These are phyloP conservation scores for Mobula birostris DNA, from an alignment of 2,113 vertebrate genomes.

Conservation along the genomic window DNA sequence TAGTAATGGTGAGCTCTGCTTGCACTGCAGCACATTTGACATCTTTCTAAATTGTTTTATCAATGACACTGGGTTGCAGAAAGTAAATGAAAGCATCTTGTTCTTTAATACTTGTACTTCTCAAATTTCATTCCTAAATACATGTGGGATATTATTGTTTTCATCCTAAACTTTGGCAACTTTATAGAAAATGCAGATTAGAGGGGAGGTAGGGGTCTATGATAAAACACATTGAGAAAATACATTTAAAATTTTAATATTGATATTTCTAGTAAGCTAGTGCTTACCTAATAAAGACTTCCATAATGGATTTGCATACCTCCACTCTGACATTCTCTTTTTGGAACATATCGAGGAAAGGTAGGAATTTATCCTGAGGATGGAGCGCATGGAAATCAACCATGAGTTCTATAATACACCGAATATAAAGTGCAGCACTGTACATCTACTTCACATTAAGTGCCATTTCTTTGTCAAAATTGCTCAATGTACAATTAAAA, in stretches of 20 bases:
- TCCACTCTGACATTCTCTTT: slow-evolving; percentile 92
- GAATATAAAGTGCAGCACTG: background rate
- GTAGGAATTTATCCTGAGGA: slow-evolving; percentile 87
- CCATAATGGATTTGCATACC: slow-evolving; percentile 92
- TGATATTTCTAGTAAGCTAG: background rate
- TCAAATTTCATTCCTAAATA: background rate
- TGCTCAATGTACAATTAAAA: too few relatives aligned
- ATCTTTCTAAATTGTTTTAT: background rate
- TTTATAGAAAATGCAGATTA: too few relatives aligned
- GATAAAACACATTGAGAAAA: background rate
- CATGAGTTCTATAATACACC: background rate
- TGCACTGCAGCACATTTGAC: too few relatives aligned
- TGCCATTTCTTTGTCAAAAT: background rate
- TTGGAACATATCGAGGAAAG: slow-evolving; percentile 97
- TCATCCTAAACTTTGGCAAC: too few relatives aligned
- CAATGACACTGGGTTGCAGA: background rate
- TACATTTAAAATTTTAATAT: background rate
- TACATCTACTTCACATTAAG: background rate
- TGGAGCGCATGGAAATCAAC: background rate
- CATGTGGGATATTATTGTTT: background rate
- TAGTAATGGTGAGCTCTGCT: too few relatives aligned
- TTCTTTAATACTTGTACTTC: background rate
- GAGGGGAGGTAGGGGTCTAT: background rate
- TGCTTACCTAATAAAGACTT: slow-evolving; percentile 88
- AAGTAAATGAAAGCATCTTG: background rate